phyloP scores from a whole-genome alignment of 2,113 vertebrate genomes.

The Oxygymnocypris stewartii region DNA sequence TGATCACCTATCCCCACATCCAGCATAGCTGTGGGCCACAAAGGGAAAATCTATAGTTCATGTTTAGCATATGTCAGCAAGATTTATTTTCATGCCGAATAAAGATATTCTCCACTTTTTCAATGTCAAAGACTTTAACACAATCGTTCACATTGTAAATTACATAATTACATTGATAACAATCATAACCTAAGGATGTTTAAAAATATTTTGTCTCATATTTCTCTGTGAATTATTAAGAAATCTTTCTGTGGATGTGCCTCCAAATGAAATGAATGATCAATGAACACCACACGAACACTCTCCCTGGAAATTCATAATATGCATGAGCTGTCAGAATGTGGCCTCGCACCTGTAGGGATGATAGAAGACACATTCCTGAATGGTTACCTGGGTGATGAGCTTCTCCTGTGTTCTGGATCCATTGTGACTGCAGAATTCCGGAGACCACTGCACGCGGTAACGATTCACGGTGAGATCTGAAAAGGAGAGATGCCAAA shows the following conservation, averaged over 20 bases:
- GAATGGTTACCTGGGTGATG: conserved; percentile 63
- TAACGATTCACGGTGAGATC: conserved; percentile 72
- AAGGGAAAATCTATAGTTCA: conserved; percentile 27
- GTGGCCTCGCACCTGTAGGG: conserved; percentile 35
- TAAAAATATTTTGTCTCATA: neutral
- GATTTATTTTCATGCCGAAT: conserved; percentile 13
- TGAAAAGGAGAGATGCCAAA: conserved; percentile 28
- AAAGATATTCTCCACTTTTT: conserved; percentile 14
- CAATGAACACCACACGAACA: conserved; percentile 14
- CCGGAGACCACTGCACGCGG: conserved; percentile 82
- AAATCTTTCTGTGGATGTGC: conserved; percentile 9
- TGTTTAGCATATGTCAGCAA: neutral
- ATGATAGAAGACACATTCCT: conserved; percentile 24
- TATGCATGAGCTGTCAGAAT: conserved; percentile 41
- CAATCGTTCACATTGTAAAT: neutral
- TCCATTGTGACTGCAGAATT: conserved; percentile 80
- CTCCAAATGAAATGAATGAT: conserved; percentile 33
- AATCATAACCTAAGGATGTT: neutral
- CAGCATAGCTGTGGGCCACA: conserved; percentile 7
- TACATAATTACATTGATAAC: neutral
- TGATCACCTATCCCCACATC: conserved; percentile 26
- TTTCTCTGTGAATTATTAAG: neutral
- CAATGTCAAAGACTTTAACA: neutral
- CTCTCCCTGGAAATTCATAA: conserved; percentile 24
- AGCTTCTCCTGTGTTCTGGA: conserved; percentile 67